phyloP scores from a whole-genome alignment of 2,797 vertebrate genomes.

The Pagetopsis macropterus region DNA sequence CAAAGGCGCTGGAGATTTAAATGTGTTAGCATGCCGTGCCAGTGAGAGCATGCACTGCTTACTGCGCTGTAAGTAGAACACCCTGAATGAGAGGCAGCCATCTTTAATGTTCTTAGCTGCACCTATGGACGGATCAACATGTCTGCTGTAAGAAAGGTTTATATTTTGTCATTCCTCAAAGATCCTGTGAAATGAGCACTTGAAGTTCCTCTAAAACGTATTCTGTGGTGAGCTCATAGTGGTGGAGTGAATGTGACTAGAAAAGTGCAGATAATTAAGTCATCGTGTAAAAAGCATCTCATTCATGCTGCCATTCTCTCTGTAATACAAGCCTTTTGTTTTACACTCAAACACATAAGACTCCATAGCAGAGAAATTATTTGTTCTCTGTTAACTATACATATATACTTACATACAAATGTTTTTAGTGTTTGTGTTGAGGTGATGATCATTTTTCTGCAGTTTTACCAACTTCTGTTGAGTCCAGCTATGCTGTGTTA shows the following conservation, averaged over 20 bases:
- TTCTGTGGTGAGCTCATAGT: neutral
- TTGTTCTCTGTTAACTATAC: neutral
- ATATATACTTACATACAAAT: neutral
- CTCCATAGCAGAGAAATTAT: neutral
- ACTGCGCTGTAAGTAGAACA: neutral
- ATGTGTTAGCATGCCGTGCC: constrained; percentile 13
- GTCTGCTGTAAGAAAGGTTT: neutral
- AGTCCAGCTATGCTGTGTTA: neutral
- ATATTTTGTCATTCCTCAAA: neutral
- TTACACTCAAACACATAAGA: neutral
- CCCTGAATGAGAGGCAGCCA: neutral
- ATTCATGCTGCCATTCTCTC: no score
- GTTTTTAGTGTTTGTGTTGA: neutral
- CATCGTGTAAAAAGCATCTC: no score
- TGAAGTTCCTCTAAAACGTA: neutral
- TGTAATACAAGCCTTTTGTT: no score
- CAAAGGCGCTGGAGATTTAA: constrained; percentile 16
- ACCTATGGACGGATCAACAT: constrained; percentile 2
- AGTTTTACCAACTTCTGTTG: neutral
- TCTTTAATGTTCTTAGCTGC: constrained; percentile 9
- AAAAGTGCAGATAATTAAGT: neutral
- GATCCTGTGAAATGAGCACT: neutral
- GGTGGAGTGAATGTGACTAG: neutral
- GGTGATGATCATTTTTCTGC: neutral
- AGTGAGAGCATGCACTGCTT: neutral